Evolutionary conservation across 2,113 vertebrate genomes (phyloP), one percentile per base, ranked within the genome.

Genomic region (Holacanthus passer): DNA sequence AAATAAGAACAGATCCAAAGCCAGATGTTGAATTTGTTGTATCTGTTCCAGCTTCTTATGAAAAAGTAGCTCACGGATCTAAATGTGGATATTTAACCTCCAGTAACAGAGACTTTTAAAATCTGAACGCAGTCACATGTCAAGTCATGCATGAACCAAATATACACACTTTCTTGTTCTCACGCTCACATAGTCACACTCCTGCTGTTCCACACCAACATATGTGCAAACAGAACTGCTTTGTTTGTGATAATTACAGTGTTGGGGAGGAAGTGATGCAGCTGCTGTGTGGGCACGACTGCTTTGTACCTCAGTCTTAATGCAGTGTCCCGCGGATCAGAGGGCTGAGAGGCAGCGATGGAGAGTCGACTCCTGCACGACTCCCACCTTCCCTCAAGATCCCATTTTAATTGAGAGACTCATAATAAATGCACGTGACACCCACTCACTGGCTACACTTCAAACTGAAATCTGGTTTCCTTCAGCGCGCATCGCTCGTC

Each of bases 171-270:
- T 48, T 48, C 19, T 41, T 11, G 14, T 32, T 17, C 37, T 16
- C 32, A 55, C 72, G 35, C 31, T 68, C 58, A 45, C 37, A 70
- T 48, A 31, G 71, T 63, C 64, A 32, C 71, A 22, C 53, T 76
- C 67, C 53, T n/a, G 53, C 74, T 73, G 58, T 22, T 77, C 22
- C 48, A 74, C 60, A 65, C 17, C 55, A 83, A 56, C 81, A 83
- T 14, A 32, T 53, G 52, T 48, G 37, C 63, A 84, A 73, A 78
- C 22, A 53, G 43, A 62, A 27, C 24, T 24, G 66, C 73, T 88
- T 79, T 90, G 85, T 91, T 90, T 87, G 77, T 52, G 70, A 87
- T 88, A 86, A 93, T 89, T 83, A 87, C 88, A 87, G 85, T 37
- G 69, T 48, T 35, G 37, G 70, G 45, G 73, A 79, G 65, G 77